A percentile compares a stretch with the other conserved stretches of the same genome.
phyloP scores from a whole-genome alignment of 2,113 vertebrate species.

The Chamaetylas fuelleborni region DNA sequence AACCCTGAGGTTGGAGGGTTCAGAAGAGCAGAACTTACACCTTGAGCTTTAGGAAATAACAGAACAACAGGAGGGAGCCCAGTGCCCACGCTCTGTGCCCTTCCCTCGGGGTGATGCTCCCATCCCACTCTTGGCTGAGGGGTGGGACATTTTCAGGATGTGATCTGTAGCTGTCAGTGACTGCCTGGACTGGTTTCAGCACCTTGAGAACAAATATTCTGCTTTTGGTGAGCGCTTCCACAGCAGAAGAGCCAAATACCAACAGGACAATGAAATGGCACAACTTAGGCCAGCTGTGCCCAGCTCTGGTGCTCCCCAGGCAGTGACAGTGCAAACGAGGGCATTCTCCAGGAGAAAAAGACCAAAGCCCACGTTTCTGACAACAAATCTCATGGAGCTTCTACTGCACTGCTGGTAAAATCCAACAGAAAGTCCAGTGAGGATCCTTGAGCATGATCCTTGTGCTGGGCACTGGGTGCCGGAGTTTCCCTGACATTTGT shows the following conservation, averaged over 20 bases:
- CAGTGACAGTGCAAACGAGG: not conserved
- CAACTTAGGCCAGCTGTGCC: not conserved
- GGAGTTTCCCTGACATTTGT: not conserved
- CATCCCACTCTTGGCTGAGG: not conserved
- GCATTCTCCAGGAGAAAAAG: not conserved
- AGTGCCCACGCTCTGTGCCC: not conserved
- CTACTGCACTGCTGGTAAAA: not conserved
- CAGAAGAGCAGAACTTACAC: not conserved
- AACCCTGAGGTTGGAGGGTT: not conserved
- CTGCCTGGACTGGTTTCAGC: not conserved
- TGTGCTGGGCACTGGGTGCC: not conserved
- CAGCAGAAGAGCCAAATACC: not conserved
- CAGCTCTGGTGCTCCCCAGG: not conserved
- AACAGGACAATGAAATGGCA: not conserved
- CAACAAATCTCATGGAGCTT: not conserved
- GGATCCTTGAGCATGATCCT: rapidly evolving
- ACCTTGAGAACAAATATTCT: not conserved
- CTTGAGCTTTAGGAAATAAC: not conserved
- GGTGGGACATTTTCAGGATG: not conserved
- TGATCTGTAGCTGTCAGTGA: not conserved
- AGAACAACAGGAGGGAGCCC: not conserved
- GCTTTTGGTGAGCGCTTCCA: not conserved
- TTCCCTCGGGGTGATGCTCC: not conserved
- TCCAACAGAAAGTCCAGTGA: not conserved
- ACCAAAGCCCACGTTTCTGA: not conserved